These are phyloP conservation scores for Lochmaea crataegi DNA, from an alignment of 2,888 invertebrate genomes.

Conservation along the genomic window DNA sequence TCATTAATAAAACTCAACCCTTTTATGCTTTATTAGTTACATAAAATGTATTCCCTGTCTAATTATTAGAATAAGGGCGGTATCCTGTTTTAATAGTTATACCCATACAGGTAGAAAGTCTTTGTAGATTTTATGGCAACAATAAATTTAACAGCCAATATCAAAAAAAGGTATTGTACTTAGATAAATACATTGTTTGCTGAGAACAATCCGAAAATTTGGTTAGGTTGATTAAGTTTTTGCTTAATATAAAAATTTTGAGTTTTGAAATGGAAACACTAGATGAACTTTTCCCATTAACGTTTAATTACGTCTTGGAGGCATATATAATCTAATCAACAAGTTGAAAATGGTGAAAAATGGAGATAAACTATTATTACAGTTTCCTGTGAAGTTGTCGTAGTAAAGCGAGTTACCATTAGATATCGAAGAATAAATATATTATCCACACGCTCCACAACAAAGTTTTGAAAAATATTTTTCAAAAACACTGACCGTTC, in stretches of 20 bases:
- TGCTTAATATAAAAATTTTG: background rate
- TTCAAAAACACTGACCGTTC: no score
- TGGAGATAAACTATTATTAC: no score
- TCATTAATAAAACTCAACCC: conserved; percentile 33
- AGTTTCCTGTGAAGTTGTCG: no score
- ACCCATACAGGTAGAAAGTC: conserved; percentile 10
- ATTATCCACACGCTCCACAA: no score
- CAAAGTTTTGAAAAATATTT: no score
- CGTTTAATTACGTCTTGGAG: no score
- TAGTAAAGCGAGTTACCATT: no score
- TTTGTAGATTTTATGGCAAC: conserved; percentile 1
- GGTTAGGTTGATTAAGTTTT: background rate
- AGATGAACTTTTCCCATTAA: no score
- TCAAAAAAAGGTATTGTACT: background rate
- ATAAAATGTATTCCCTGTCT: conserved; percentile 18
- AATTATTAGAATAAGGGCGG: conserved; percentile 22
- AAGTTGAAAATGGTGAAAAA: no score
- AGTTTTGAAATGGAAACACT: background rate
- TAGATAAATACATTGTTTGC: background rate
- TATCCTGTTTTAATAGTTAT: conserved; percentile 9
- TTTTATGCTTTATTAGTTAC: conserved; percentile 32
- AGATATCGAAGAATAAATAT: no score
- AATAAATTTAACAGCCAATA: background rate
- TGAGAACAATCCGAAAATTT: background rate
- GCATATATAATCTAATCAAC: no score